Evolutionary conservation across 2,113 vertebrate genomes (phyloP).

Genomic region (Nematolebias whitei): DNA sequence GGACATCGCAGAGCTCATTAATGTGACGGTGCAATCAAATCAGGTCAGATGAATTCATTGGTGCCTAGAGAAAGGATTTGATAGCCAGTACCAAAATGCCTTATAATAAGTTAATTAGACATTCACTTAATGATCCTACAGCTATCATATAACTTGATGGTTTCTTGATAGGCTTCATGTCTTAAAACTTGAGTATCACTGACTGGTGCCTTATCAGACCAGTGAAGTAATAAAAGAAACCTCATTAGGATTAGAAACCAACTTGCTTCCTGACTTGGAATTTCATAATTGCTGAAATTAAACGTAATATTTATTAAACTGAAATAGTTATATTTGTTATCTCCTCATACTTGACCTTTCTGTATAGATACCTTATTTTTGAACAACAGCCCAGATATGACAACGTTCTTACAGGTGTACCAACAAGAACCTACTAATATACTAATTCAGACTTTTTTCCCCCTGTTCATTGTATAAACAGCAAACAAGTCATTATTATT

Average conservation of each 20-base stretch:
- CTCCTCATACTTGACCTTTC: no score
- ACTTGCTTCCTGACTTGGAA: slow-evolving; percentile 46
- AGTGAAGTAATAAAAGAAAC: slow-evolving; percentile 54
- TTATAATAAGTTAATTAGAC: slow-evolving; percentile 80
- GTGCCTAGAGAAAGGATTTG: slow-evolving; percentile 71
- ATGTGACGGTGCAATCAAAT: slow-evolving; percentile 77
- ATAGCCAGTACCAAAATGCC: slow-evolving; percentile 73
- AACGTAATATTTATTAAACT: neutral
- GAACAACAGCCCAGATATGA: no score
- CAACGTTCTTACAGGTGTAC: no score
- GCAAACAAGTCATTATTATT: no score
- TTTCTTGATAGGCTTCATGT: slow-evolving; percentile 67
- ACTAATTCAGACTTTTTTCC: no score
- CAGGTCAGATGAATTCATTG: slow-evolving; percentile 77
- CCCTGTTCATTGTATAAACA: no score
- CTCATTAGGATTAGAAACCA: slow-evolving; percentile 70
- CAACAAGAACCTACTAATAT: no score
- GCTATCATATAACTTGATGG: slow-evolving; percentile 64
- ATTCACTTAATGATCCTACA: slow-evolving; percentile 73
- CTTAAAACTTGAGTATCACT: slow-evolving; percentile 63
- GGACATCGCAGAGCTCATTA: slow-evolving; percentile 78
- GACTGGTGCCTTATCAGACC: slow-evolving; percentile 59
- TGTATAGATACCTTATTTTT: no score
- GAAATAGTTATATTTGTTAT: no score
- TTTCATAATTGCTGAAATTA: slow-evolving; percentile 35